phyloP scores from a whole-genome alignment of 1,140 invertebrate species.

The Drosophila parvula region DNA sequence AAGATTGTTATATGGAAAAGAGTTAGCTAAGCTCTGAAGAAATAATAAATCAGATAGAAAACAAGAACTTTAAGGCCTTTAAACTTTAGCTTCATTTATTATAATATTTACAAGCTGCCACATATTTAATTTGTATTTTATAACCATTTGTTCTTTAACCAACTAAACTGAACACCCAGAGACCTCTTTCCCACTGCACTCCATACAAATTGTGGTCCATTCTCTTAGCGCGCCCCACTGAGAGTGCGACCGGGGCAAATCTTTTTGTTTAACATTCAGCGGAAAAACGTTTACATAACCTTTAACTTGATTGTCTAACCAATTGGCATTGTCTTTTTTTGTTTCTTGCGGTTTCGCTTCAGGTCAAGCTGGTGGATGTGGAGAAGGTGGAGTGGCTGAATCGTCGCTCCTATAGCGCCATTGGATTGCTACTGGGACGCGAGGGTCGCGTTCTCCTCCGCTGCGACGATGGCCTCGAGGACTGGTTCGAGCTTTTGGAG shows the following conservation, averaged over 20 bases:
- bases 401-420: slow-evolving; percentile 86
- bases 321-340: slow-evolving; percentile 59
- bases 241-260: slow-evolving; percentile 28
- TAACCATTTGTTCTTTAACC: not conserved
- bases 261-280: slow-evolving; percentile 29
- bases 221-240: slow-evolving; percentile 48
- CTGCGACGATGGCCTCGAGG: slow-evolving; percentile 85
- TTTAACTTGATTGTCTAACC: slow-evolving; percentile 57
- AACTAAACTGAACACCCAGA: not conserved
- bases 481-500: slow-evolving; percentile 87
- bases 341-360: slow-evolving; percentile 58
- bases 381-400: slow-evolving; percentile 88
- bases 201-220: slow-evolving; percentile 2
- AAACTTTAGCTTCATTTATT: slow-evolving; percentile 32
- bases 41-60: too few relatives aligned
- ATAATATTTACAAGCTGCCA: slow-evolving; percentile 16
- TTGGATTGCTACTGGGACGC: slow-evolving; percentile 85
- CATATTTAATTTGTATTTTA: slow-evolving; percentile 58
- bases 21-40: not conserved
- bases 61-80: too few relatives aligned
- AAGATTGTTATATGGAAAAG: too few relatives aligned
- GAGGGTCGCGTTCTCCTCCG: slow-evolving; percentile 87
- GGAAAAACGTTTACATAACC: slow-evolving; percentile 52
- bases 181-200: slow-evolving; percentile 33
- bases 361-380: slow-evolving; percentile 88